Evolutionary conservation across 2,888 invertebrate species (phyloP).

Genomic region (Cerastis leucographa): DNA sequence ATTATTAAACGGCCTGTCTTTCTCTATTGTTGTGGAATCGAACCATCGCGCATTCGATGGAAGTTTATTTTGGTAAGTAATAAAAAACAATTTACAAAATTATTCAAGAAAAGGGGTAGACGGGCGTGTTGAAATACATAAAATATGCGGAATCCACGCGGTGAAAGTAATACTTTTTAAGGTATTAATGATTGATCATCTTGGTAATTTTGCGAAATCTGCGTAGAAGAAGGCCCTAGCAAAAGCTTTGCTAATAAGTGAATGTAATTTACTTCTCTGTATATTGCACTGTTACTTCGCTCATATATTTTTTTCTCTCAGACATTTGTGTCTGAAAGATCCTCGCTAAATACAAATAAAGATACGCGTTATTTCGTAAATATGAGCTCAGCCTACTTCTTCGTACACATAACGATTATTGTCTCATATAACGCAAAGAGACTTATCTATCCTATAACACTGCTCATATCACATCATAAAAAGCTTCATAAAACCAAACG

Average conservation of each 20-base stretch:
- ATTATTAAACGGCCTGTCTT: not conserved
- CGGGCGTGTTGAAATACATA: not conserved
- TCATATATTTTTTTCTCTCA: not conserved
- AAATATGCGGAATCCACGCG: not conserved
- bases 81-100: not conserved
- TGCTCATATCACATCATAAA: conserved; percentile 21
- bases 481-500: conserved; percentile 29
- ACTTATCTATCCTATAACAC: conserved; percentile 19
- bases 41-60: not conserved
- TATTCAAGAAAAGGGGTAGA: not conserved
- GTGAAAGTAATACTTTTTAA: not conserved
- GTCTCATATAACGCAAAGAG: conserved; percentile 15
- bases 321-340: not conserved
- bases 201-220: not conserved
- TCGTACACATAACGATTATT: conserved; percentile 23
- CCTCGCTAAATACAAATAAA: conserved; percentile 11
- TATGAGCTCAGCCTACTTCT: not conserved
- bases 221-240: not conserved
- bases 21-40: not conserved
- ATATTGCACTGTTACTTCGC: not conserved
- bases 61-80: not conserved
- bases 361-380: conserved; percentile 6
- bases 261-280: not conserved
- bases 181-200: not conserved
- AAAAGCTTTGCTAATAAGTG: not conserved